Conservation (phyloP, 2,888 invertebrate genomes). For the Trilocha varians region DNA sequence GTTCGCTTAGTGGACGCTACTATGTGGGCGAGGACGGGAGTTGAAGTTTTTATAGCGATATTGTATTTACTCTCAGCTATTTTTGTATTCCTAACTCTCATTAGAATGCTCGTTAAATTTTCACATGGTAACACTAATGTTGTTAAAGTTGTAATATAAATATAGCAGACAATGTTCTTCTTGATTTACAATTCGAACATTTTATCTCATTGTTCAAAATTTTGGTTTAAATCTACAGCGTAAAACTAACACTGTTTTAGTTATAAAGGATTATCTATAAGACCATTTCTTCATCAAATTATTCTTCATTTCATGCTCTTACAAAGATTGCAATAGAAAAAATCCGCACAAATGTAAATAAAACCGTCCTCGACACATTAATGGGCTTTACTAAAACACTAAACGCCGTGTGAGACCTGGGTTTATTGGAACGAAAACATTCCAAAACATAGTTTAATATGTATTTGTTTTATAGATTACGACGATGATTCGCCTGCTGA, state of each 20-base stretch:
- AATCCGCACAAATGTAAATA: not conserved
- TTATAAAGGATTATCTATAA: too few relatives aligned
- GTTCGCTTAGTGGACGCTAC: constrained; percentile 10
- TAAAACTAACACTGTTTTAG: too few relatives aligned
- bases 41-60: constrained; percentile 11
- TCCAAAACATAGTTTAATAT: not conserved
- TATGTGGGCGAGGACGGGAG: constrained; percentile 13
- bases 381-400: constrained; percentile 19
- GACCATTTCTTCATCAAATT: too few relatives aligned
- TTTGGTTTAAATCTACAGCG: too few relatives aligned
- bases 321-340: too few relatives aligned
- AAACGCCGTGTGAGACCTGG: not conserved
- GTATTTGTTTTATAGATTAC: constrained; percentile 31
- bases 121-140: not conserved
- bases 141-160: too few relatives aligned
- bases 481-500: constrained; percentile 61
- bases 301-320: too few relatives aligned
- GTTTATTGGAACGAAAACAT: not conserved
- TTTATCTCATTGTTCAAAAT: too few relatives aligned
- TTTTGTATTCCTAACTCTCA: constrained; percentile 5
- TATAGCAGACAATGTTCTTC: too few relatives aligned
- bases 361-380: not conserved
- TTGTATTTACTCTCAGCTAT: constrained; percentile 9
- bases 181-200: too few relatives aligned
- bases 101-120: not conserved